Evolutionary conservation across 2,113 vertebrate genomes (phyloP), one percentile per base, ranked within the genome.

Genomic region (Centropus unirufus): DNA sequence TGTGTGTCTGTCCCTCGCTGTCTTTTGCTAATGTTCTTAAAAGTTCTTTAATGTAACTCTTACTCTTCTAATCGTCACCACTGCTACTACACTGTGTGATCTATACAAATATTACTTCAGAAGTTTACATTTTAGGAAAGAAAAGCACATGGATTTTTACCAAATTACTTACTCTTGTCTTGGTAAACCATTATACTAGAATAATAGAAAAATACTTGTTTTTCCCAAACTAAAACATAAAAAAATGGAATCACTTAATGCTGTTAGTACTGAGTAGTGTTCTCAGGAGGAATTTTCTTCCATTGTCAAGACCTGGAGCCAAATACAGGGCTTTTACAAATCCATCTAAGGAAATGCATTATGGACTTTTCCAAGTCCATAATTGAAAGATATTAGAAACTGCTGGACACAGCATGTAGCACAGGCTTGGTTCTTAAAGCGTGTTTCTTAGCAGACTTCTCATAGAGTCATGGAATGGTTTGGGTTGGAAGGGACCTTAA

Each of bases 71-170:
- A 83, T 51, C 3, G 5, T 89, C 74, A 63, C 34, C 20, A 11
- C 18, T 83, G 69, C 93, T 96, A 68, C 34, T 70, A 54, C 39
- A 47, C 36, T 93, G 7, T 89, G 70, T 73, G 86, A 88, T 83
- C 54, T 91, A 24, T 44, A 92, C 42, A 87, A 74, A 58, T 59
- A 24, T 39, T 69, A 93, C 82, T 83, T 89, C 68, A 85, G 49
- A 83, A 96, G 83, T 96, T 97, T 97, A 96, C 93, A 93, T 95
- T 97, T 96, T 86, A 90, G 75, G 73, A 85, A 97, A 63, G 6
- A 89, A 81, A 93, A 96, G 30, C 18, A 58, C 16, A 46, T 80
- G 32, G 59, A 40, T 77, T 95, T 90, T 78, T 95, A 90, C 69
- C 46, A 69, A 78, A 91, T 94, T 67, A 77, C 47, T 51, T 68